phyloP scores from a whole-genome alignment of 2,113 vertebrate species.

The Lichenostomus cassidix region DNA sequence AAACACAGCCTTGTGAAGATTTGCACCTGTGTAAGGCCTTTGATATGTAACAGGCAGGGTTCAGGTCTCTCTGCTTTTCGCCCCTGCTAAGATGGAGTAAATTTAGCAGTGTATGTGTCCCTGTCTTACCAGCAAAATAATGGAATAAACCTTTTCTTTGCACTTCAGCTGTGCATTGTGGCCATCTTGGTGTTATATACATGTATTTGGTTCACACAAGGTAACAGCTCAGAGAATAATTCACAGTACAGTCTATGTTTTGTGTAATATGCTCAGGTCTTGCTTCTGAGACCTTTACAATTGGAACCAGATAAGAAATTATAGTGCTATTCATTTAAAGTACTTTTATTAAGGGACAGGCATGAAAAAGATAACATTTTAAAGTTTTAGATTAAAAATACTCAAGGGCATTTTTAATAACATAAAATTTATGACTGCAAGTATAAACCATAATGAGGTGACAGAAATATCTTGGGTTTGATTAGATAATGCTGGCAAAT shows the following conservation, averaged over 20 bases:
- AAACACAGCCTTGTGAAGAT: not conserved
- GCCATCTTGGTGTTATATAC: not conserved
- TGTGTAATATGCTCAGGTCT: not conserved
- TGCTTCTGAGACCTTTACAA: not conserved
- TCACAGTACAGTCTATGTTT: not conserved
- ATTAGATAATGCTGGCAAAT: not conserved
- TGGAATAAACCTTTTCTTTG: not conserved
- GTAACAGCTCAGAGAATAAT: not conserved
- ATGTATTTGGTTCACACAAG: not conserved
- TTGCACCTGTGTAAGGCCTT: not conserved
- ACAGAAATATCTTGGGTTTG: slow-evolving; percentile 24
- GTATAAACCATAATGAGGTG: not conserved
- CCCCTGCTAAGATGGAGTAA: not conserved
- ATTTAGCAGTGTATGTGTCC: not conserved
- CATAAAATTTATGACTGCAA: not conserved
- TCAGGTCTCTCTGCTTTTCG: not conserved
- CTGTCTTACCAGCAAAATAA: not conserved
- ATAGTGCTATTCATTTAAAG: not conserved
- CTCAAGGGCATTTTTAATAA: not conserved
- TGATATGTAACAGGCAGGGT: not conserved
- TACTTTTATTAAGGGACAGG: not conserved
- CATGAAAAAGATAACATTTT: not conserved
- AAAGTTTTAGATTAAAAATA: slow-evolving; percentile 4
- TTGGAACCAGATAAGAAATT: not conserved
- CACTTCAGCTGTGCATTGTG: not conserved